These are phyloP conservation scores for Etheostoma cragini DNA, from an alignment of 2,113 vertebrate genomes.

Conservation along the genomic window DNA sequence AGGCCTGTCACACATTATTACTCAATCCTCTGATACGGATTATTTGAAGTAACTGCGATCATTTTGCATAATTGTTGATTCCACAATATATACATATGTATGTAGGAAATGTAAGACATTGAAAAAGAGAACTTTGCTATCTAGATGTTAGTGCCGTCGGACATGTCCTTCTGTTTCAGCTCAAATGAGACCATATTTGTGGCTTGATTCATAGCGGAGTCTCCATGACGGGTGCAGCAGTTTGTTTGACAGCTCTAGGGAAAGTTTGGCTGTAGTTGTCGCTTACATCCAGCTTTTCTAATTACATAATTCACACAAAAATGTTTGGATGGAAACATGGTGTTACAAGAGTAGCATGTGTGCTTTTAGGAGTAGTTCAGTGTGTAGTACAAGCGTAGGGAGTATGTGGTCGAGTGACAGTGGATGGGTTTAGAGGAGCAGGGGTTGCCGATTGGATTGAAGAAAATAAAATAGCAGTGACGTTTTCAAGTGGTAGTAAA, in stretches of 20 bases:
- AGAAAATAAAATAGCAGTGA: too few relatives aligned
- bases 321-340: not conserved
- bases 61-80: not conserved
- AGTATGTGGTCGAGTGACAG: too few relatives aligned
- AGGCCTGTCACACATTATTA: not conserved
- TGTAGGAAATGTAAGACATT: not conserved
- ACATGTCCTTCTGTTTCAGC: not conserved
- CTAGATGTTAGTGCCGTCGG: too few relatives aligned
- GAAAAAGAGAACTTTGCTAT: too few relatives aligned
- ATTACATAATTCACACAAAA: not conserved
- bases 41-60: not conserved
- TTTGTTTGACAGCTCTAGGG: too few relatives aligned
- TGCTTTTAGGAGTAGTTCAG: not conserved
- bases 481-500: too few relatives aligned
- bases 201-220: too few relatives aligned
- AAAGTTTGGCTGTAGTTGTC: not conserved
- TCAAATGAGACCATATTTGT: too few relatives aligned
- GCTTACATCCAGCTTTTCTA: not conserved
- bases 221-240: too few relatives aligned
- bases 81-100: not conserved
- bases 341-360: not conserved
- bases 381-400: too few relatives aligned
- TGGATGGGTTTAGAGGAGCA: too few relatives aligned
- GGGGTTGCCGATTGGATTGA: too few relatives aligned
- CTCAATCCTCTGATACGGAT: not conserved